These are phyloP conservation scores for Ctena decussata DNA, from an alignment of 2,888 invertebrate genomes.

Conservation along the genomic window DNA sequence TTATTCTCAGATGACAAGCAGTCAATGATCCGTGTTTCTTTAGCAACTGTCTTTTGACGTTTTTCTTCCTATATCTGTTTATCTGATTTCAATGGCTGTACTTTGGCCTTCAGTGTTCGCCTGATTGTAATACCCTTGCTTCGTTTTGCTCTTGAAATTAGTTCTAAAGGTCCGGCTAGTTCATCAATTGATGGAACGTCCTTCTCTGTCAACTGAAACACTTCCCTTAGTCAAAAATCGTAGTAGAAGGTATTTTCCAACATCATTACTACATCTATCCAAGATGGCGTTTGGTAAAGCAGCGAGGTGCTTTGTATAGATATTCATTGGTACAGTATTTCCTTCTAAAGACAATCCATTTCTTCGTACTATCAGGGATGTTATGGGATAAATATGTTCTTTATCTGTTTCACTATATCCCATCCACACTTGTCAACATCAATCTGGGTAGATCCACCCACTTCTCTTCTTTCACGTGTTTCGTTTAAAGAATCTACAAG, in stretches of 20 bases:
- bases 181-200: no score
- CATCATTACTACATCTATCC: constrained; percentile 9
- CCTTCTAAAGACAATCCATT: constrained; percentile 18
- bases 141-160: neutral
- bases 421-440: no score
- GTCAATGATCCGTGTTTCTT: neutral
- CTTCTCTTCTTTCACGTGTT: neutral
- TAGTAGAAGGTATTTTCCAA: constrained; percentile 18
- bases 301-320: constrained; percentile 23
- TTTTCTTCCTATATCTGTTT: neutral
- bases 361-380: constrained; percentile 8
- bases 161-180: neutral
- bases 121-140: constrained; percentile 4
- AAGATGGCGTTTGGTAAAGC: constrained; percentile 23
- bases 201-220: no score
- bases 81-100: neutral
- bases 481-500: constrained; percentile 30
- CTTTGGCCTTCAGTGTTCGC: neutral
- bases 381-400: neutral
- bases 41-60: neutral
- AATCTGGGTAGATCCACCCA: neutral
- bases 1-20: constrained; percentile 12
- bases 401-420: no score
- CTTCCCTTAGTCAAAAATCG: no score
- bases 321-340: neutral